phyloP scores from a whole-genome alignment of 2,888 invertebrate genomes.

The Agrochola circellaris region DNA sequence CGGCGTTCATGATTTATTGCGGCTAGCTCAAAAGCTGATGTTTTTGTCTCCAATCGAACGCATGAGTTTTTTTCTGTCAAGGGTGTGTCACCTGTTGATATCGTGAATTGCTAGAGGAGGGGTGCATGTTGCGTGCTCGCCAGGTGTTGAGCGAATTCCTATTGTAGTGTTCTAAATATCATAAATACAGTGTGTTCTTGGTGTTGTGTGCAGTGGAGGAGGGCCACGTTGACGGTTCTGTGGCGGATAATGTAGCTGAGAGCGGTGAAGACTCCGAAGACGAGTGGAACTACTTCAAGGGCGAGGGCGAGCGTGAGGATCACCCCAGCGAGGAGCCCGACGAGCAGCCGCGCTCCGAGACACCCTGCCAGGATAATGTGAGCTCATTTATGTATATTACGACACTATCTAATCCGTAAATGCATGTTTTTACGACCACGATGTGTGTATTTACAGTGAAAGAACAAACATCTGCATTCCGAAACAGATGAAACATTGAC shows the following conservation, averaged over 20 bases:
- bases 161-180: constrained; percentile 49
- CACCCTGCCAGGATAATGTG: constrained; percentile 88
- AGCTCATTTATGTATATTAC: constrained; percentile 63
- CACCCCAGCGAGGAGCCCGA: constrained; percentile 91
- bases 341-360: constrained; percentile 87
- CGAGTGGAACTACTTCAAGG: constrained; percentile 96
- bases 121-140: constrained; percentile 70
- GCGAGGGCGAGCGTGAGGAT: constrained; percentile 92
- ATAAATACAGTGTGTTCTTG: constrained; percentile 70
- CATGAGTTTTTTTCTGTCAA: constrained; percentile 67
- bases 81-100: constrained; percentile 90
- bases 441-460: constrained; percentile 34
- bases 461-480: constrained; percentile 43
- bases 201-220: constrained; percentile 84
- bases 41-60: constrained; percentile 61
- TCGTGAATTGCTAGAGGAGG: constrained; percentile 66
- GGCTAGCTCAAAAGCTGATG: constrained; percentile 53
- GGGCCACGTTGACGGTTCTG: constrained; percentile 87
- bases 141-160: constrained; percentile 69
- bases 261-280: constrained; percentile 95
- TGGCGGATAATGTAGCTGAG: constrained; percentile 94
- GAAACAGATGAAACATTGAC: constrained; percentile 31
- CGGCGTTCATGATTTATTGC: constrained; percentile 68
- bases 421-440: constrained; percentile 6
- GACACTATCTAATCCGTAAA: background rate